Conservation (phyloP, 2,113 vertebrate genomes). For the Sceloporus tristichus region DNA sequence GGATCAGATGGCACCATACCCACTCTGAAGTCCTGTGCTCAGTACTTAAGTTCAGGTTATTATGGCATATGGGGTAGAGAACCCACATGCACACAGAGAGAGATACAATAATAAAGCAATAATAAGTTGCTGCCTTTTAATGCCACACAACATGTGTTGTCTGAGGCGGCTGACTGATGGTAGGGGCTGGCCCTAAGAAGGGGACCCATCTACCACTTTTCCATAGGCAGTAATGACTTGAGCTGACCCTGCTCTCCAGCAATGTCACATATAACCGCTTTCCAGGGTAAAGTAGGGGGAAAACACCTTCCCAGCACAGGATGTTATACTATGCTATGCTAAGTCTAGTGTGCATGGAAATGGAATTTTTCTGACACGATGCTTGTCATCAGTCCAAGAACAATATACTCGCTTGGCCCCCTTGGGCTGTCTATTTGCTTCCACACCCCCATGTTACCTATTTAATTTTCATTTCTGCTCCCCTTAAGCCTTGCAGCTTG, state of each 20-base stretch:
- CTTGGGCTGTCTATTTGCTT: background rate
- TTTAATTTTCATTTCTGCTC: constrained; percentile 12
- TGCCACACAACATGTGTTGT: background rate
- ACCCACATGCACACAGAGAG: too few species aligned
- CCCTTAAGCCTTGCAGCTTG: background rate
- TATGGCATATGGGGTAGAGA: background rate
- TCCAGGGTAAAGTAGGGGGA: background rate
- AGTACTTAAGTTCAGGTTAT: background rate
- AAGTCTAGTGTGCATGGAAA: background rate
- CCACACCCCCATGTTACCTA: background rate
- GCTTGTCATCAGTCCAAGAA: background rate
- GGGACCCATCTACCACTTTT: background rate
- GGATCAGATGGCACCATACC: too few species aligned
- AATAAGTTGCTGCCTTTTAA: background rate
- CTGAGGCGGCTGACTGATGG: background rate
- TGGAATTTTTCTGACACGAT: background rate
- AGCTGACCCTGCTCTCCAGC: background rate
- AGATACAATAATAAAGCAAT: too few species aligned
- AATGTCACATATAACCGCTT: background rate
- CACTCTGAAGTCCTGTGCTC: too few species aligned
- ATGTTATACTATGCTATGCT: too few species aligned
- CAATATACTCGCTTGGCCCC: background rate
- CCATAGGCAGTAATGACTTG: background rate
- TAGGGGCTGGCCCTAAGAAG: background rate
- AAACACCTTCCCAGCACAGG: background rate